Evolutionary conservation across 1,140 invertebrate genomes (phyloP).

Genomic region (Zaprionus africanus): DNA sequence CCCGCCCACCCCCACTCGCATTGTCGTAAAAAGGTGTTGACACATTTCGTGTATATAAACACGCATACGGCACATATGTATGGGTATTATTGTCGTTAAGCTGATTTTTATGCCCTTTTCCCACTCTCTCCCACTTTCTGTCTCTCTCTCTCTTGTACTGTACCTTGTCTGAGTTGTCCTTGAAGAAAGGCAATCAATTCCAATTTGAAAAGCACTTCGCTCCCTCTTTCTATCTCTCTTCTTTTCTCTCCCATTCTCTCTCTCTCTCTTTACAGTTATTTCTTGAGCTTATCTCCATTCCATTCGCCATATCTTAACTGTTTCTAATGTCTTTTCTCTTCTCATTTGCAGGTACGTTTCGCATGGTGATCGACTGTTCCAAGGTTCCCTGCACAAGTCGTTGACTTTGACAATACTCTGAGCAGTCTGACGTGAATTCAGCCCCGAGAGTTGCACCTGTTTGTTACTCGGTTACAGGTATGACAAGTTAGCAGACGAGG

Average conservation of each 20-base stretch:
- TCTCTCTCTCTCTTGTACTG: conserved; percentile 23
- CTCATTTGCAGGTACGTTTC: conserved; percentile 58
- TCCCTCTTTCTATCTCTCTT: background rate
- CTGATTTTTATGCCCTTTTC: conserved; percentile 60
- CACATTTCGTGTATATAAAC: conserved; percentile 62
- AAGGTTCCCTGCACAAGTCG: conserved; percentile 20
- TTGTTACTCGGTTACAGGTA: background rate
- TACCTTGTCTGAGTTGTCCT: conserved; percentile 27
- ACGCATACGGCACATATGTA: background rate
- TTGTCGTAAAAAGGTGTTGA: conserved; percentile 72
- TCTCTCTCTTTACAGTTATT: background rate
- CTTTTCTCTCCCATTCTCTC: background rate
- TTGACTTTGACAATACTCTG: conserved; percentile 53
- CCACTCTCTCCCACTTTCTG: background rate
- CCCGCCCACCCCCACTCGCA: background rate
- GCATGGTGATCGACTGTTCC: conserved; percentile 2
- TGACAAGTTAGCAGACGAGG: background rate
- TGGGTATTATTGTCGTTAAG: conserved; percentile 66
- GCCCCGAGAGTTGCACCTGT: conserved; percentile 42
- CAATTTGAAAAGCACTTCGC: conserved; percentile 50
- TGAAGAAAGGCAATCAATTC: conserved; percentile 67
- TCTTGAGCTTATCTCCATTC: conserved; percentile 7
- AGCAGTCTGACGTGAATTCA: conserved; percentile 56
- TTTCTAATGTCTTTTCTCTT: conserved; percentile 22
- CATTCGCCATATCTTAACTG: conserved; percentile 12